Conservation (phyloP, 2,888 invertebrate genomes). For the Drepanosiphum platanoidis region DNA sequence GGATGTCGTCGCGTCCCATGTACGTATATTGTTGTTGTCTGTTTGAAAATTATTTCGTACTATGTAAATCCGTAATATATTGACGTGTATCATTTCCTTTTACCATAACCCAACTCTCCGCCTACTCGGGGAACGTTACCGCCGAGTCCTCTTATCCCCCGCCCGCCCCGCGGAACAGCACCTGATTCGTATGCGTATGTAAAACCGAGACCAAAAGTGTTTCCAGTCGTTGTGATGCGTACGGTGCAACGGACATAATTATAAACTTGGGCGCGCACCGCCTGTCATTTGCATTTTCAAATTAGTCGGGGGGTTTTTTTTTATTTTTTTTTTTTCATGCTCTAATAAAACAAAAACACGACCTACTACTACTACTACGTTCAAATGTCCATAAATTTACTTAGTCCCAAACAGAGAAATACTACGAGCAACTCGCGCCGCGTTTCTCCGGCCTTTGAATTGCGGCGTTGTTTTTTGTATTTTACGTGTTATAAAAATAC, state of each 20-base stretch:
- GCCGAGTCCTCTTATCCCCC: not conserved
- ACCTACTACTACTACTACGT: slow-evolving; percentile 21
- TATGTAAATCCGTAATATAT: not conserved
- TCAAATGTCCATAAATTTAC: slow-evolving; percentile 19
- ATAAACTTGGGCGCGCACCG: slow-evolving; percentile 33
- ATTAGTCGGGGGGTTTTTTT: slow-evolving; percentile 42
- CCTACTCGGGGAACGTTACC: too few relatives aligned
- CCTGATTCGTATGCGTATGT: slow-evolving; percentile 5
- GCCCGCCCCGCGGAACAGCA: not conserved
- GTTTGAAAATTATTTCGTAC: not conserved
- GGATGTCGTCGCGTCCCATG: too few relatives aligned
- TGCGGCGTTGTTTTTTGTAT: too few relatives aligned
- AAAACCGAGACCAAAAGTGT: slow-evolving; percentile 27
- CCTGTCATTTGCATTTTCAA: slow-evolving; percentile 57
- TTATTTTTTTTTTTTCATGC: slow-evolving; percentile 31
- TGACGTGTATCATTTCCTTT: not conserved
- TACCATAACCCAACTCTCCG: too few relatives aligned
- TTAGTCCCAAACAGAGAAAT: slow-evolving; percentile 6
- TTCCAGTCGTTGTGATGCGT: slow-evolving; percentile 20
- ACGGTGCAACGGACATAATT: slow-evolving; percentile 44
- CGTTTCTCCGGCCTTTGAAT: not conserved
- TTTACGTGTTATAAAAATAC: not conserved
- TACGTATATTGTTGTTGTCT: not conserved
- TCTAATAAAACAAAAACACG: slow-evolving; percentile 42
- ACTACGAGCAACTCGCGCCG: too few relatives aligned